Base-by-base conservation (phyloP, 2,113 vertebrate genomes). In the Leuciscus idus region DNA sequence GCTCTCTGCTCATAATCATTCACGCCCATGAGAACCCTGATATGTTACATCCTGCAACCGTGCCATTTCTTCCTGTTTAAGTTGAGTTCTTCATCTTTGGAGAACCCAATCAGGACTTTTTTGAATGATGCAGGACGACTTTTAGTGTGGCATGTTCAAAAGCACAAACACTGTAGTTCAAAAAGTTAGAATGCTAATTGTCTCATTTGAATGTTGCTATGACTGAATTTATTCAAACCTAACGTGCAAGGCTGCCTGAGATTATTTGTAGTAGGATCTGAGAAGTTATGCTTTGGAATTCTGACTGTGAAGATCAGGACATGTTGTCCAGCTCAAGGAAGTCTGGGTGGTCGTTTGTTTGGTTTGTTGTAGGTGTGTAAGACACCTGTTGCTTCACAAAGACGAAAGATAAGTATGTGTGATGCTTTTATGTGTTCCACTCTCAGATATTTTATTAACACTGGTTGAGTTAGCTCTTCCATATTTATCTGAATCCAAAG, bases 61-160 rank as follows among this genome's bases (percentile, higher is more conserved):
- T 83, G 81, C 81, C 82, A 84, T 9, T 62, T 80, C 33, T 39
- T 80, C 52, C 33, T 80, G 52, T 77, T 55, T 62, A 43, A 57
- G 23, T 62, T 43, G 52, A 59, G 33, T 62, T 39, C 26, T 33
- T 68, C 12, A 48, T 81, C 17, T 66, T 66, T 9, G 39, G 15
- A 17, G 21, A 36, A 70, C 17, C 28, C 39, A 48, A 15, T 52
- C 81, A 55, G 19, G 28, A 70, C 46, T 52, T 57, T 73, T 83
- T 28, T 48, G 7, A 77, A 43, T 43, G 57, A 62, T 26, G 57
- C 57, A 39, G 36, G 36, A 26, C 1, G 19, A 79, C 52, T 8
- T 52, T 36, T 43, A 46, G 59, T 13, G 26, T 68, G 62, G 43
- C 46, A 70, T 11, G 13, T 52, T 70, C 5, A 70, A 52, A 70